These are phyloP conservation scores for Cheilosia vernalis DNA, from an alignment of 2,888 invertebrate genomes.

Conservation along the genomic window DNA sequence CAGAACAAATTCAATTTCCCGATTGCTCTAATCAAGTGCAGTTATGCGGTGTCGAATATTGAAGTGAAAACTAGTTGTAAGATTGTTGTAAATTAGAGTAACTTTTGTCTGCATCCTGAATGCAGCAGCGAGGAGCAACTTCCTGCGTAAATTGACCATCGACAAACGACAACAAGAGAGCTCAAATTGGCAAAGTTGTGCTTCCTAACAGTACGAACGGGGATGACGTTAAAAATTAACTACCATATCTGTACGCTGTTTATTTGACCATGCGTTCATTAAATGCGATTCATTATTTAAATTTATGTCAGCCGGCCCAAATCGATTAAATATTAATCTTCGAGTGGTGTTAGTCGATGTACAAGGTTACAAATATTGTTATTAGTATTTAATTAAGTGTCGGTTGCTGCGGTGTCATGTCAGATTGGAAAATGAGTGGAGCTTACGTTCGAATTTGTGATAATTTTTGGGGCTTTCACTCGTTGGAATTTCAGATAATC, in stretches of 20 bases:
- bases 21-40: slow-evolving; percentile 48
- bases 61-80: slow-evolving; percentile 34
- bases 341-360: neutral
- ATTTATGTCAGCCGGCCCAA: neutral
- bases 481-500: slow-evolving; percentile 21
- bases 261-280: neutral
- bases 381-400: slow-evolving; percentile 36
- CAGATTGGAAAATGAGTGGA: neutral
- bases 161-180: neutral
- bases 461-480: neutral
- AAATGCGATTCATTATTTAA: neutral
- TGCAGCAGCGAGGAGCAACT: slow-evolving; percentile 16
- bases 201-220: neutral
- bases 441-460: neutral
- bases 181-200: slow-evolving; percentile 18
- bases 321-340: slow-evolving; percentile 3
- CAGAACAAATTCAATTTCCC: slow-evolving; percentile 53
- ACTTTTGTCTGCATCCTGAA: slow-evolving; percentile 18
- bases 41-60: slow-evolving; percentile 8
- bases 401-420: neutral
- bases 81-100: slow-evolving; percentile 40
- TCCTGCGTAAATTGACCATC: slow-evolving; percentile 39
- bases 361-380: slow-evolving; percentile 13
- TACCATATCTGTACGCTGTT: neutral
- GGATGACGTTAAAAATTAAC: neutral